Percentiles rank a stretch among this genome's conserved stretches.
These are phyloP conservation scores for Suillia variegata DNA, from an alignment of 2,888 invertebrate genomes.

Conservation along the genomic window DNA sequence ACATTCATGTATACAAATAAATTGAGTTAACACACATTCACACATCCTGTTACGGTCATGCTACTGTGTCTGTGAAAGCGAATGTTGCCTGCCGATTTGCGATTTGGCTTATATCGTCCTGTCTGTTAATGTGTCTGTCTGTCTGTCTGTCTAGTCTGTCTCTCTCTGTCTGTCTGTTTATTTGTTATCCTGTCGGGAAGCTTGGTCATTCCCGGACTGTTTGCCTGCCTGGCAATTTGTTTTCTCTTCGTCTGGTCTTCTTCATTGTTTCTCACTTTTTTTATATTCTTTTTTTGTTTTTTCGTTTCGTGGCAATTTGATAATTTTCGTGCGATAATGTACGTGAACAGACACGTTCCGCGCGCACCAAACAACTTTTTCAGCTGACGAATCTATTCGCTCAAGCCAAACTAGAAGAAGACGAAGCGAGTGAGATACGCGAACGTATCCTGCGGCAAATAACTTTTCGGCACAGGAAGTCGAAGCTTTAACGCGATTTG, in stretches of 20 bases:
- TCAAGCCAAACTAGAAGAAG: constrained; percentile 18
- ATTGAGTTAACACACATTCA: neutral
- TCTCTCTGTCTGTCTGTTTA: constrained; percentile 26
- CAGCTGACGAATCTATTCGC: constrained; percentile 33
- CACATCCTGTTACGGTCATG: neutral
- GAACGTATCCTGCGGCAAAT: constrained; percentile 21
- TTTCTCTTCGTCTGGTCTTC: neutral
- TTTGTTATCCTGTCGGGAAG: constrained; percentile 16
- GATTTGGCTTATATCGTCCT: neutral
- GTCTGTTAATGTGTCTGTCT: neutral
- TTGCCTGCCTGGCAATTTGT: neutral
- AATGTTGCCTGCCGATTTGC: neutral
- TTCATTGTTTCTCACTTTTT: neutral
- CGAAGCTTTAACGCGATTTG: neutral
- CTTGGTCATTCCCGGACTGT: constrained; percentile 11
- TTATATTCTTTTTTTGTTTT: neutral
- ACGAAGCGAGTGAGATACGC: neutral
- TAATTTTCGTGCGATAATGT: constrained; percentile 52
- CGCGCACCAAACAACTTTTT: constrained; percentile 28
- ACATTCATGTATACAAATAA: neutral
- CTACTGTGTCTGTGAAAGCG: neutral
- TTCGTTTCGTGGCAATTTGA: constrained; percentile 51
- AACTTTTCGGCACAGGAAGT: constrained; percentile 26
- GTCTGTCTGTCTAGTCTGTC: constrained; percentile 9
- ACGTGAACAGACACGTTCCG: constrained; percentile 19